These are phyloP conservation scores for Phengaris arion DNA, from an alignment of 2,888 invertebrate species.

Conservation along the genomic window DNA sequence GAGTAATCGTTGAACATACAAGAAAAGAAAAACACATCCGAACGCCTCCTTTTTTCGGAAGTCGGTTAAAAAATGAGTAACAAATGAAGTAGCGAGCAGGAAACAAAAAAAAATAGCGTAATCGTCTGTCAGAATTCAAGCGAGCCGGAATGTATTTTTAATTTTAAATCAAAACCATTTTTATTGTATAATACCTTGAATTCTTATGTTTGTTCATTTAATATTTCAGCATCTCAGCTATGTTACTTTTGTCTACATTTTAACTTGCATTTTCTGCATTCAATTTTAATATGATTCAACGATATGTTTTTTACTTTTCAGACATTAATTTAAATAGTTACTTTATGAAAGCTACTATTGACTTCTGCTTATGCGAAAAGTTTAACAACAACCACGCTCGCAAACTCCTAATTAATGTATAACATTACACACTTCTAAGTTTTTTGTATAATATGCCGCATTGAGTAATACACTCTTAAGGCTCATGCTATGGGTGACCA, in stretches of 20 bases:
- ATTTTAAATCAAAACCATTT: background rate
- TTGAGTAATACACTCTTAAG: too few species aligned
- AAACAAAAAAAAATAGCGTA: background rate
- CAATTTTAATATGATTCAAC: background rate
- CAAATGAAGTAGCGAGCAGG: background rate
- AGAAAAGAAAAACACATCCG: too few species aligned
- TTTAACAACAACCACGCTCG: too few species aligned
- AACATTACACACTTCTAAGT: too few species aligned
- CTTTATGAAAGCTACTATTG: too few species aligned
- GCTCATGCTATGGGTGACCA: too few species aligned
- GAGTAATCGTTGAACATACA: too few species aligned
- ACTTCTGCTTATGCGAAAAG: too few species aligned
- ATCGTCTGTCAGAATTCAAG: background rate
- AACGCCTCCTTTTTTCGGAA: too few species aligned
- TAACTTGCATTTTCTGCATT: background rate
- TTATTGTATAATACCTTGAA: background rate
- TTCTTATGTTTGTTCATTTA: constrained; percentile 12
- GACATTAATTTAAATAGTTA: background rate
- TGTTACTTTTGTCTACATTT: constrained; percentile 14
- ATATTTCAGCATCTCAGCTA: background rate
- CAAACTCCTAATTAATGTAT: too few species aligned
- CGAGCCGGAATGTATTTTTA: background rate
- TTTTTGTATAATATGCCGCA: too few species aligned
- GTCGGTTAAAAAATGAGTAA: background rate
- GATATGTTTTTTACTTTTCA: background rate